Conservation (phyloP, 2,888 invertebrate genomes). For the Alentia gelatinosa region DNA sequence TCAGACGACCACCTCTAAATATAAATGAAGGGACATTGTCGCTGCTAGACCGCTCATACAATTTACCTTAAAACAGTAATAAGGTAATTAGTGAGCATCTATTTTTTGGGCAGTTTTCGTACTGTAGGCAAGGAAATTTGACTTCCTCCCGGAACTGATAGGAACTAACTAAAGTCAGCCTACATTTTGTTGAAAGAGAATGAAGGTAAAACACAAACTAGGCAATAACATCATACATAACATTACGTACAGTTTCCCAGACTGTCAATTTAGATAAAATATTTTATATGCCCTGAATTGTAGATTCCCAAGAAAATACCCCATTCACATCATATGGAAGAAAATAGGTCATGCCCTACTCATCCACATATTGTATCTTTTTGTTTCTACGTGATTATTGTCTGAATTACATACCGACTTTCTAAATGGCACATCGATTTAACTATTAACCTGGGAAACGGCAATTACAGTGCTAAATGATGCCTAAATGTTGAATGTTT, state of each 20-base stretch:
- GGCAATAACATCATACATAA: constrained; percentile 14
- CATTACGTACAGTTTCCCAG: not conserved
- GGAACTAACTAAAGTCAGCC: not conserved
- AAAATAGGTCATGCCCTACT: too few relatives aligned
- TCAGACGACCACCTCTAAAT: not conserved
- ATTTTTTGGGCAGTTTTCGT: not conserved
- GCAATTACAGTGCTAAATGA: too few relatives aligned
- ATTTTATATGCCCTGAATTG: not conserved
- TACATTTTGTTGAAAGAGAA: not conserved
- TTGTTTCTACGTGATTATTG: too few relatives aligned
- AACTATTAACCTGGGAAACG: too few relatives aligned
- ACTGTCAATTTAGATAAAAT: not conserved
- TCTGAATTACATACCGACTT: too few relatives aligned
- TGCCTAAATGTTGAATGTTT: too few relatives aligned
- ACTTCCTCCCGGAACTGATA: not conserved
- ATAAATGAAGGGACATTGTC: not conserved
- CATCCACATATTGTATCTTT: too few relatives aligned
- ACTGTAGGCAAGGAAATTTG: not conserved
- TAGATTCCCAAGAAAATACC: not conserved
- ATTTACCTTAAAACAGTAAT: not conserved
- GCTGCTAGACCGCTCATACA: not conserved
- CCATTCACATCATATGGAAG: too few relatives aligned
- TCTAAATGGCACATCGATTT: too few relatives aligned
- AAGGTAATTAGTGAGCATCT: not conserved
- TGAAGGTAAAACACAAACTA: not conserved